Percentiles rank a stretch among this genome's conserved stretches.
phyloP scores from a whole-genome alignment of 2,797 vertebrate species.

The Morelia viridis region DNA sequence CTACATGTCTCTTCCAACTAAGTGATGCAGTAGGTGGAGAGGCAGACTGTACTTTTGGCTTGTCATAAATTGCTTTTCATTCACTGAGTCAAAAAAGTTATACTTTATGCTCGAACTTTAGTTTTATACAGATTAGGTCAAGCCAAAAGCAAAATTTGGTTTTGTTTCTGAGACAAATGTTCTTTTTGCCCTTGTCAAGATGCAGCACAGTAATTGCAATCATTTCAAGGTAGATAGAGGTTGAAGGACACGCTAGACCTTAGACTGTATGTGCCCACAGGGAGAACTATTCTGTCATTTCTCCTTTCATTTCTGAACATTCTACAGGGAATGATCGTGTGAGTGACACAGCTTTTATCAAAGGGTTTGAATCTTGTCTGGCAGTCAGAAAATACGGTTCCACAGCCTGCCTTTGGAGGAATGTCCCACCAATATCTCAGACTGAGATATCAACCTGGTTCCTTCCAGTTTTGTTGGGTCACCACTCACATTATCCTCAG shows the following conservation, averaged over 20 bases:
- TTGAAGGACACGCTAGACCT: background rate
- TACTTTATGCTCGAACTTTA: background rate
- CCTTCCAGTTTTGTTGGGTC: background rate
- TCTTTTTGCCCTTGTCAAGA: conserved; percentile 10
- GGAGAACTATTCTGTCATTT: conserved; percentile 9
- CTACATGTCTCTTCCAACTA: background rate
- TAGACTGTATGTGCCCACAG: conserved; percentile 12
- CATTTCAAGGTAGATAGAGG: background rate
- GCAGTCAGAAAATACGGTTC: background rate
- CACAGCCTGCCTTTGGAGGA: background rate
- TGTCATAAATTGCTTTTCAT: background rate
- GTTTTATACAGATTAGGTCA: background rate
- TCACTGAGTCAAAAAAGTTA: background rate
- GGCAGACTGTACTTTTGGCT: background rate
- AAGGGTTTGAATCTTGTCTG: background rate
- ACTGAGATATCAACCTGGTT: background rate
- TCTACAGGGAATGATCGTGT: background rate
- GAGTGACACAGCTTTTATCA: background rate
- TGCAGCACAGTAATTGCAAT: background rate
- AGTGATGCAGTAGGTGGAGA: background rate
- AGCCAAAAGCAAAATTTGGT: background rate
- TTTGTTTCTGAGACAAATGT: background rate
- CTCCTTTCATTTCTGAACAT: conserved; percentile 16
- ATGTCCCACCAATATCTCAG: background rate
- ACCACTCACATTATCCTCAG: background rate